Evolutionary conservation across 2,113 vertebrate genomes (phyloP), one percentile per base, ranked within the genome.

Genomic region (Xenus cinereus): DNA sequence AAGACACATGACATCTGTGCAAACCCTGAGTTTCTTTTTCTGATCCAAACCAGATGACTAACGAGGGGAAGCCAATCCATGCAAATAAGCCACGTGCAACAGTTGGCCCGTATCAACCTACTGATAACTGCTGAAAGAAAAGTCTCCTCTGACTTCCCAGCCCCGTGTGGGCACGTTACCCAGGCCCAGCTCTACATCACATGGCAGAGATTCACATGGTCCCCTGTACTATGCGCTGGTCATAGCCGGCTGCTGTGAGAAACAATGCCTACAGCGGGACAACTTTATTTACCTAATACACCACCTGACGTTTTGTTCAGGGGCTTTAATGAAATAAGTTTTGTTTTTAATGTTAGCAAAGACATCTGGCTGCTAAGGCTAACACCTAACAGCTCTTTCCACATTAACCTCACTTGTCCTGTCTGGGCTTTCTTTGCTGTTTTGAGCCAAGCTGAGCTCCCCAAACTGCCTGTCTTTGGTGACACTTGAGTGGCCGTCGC

Each of bases 211-310:
- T 81, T 91, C 92, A n/a, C 92, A 79, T 14, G 92, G 83, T 9
- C 77, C 8, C 92, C 72, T 72, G 41, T 20, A 20, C 12, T 5
- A 17, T 27, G 71, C 9, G 97, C 95, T 80, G 95, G 96, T 71
- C 32, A 28, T 0, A 51, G 96, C 96, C 9, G 69, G 94, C 94
- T 87, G 92, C 95, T 37, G 91, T 18, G 88, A 87, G 97, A 32
- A 97, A 90, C 89, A 76, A 76, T 51, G 97, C 97, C 97, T 89
- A 81, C 51, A 90, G 95, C 95, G 20, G 71, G 67, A 15, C 67
- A 20, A 24, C 90, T 96, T 91, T 96, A 95, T 89, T 97, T 96
- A 95, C 94, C 91, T 89, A 68, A 91, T 67, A 64, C 89, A 95
- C 87, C 95, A 96, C 90, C 97, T 97, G 97, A 84, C 92, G 67